phyloP scores from a whole-genome alignment of 2,113 vertebrate genomes.

The Aramus guarauna region DNA sequence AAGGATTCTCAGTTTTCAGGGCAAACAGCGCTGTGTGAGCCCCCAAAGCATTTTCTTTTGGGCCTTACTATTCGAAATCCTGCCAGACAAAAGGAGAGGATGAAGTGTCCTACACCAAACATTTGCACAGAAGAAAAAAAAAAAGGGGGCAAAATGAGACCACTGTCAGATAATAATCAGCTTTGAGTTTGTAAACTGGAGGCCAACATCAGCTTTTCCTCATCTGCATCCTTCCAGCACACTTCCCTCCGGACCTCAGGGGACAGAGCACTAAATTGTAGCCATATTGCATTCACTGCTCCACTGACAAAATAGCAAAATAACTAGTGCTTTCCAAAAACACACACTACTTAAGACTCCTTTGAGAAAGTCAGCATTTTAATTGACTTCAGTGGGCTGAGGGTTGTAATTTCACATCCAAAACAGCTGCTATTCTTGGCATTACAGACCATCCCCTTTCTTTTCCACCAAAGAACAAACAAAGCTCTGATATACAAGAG shows the following conservation, averaged over 20 bases:
- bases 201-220: not conserved
- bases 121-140: not conserved
- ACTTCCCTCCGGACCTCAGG: not conserved
- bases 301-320: not conserved
- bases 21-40: not conserved
- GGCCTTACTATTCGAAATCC: not conserved
- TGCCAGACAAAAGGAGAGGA: not conserved
- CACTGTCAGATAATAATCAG: not conserved
- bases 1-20: not conserved
- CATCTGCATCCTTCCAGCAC: not conserved
- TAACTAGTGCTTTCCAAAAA: not conserved
- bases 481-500: not conserved
- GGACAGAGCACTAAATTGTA: not conserved
- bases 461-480: not conserved
- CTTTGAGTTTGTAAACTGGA: not conserved
- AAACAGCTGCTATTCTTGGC: constrained; percentile 9
- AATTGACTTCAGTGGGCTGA: not conserved
- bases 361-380: not conserved
- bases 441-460: not conserved
- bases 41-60: not conserved
- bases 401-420: not conserved
- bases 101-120: not conserved
- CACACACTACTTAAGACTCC: not conserved
- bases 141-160: not conserved
- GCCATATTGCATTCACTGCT: not conserved